A percentile compares a stretch with the other conserved stretches of the same genome.
phyloP scores from a whole-genome alignment of 2,113 vertebrate species.

The Periophthalmodon schlosseri region DNA sequence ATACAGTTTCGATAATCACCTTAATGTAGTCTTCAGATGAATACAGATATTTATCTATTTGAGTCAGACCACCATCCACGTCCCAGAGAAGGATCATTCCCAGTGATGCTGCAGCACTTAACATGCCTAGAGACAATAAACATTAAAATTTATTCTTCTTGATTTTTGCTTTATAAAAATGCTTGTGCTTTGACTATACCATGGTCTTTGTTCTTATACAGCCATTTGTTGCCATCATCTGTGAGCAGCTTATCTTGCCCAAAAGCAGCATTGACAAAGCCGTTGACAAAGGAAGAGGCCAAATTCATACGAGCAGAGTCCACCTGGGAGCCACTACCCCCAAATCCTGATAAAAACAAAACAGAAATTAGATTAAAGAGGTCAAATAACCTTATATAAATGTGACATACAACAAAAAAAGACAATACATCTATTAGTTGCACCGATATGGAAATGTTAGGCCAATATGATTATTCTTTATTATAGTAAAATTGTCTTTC shows the following conservation, averaged over 20 bases:
- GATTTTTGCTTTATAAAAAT: not conserved
- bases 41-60: slow-evolving; percentile 98
- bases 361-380: not conserved
- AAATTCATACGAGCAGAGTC: slow-evolving; percentile 98
- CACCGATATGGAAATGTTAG: no score
- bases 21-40: slow-evolving; percentile 99
- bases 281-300: slow-evolving; percentile 97
- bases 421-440: not conserved
- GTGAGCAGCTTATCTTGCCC: slow-evolving; percentile 98
- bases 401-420: not conserved
- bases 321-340: slow-evolving; percentile 95
- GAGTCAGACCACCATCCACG: slow-evolving; percentile 94
- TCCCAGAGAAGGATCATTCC: slow-evolving; percentile 98
- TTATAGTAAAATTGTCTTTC: no score
- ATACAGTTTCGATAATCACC: slow-evolving; percentile 65
- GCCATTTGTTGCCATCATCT: slow-evolving; percentile 98
- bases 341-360: slow-evolving; percentile 83
- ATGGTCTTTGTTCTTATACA: slow-evolving; percentile 99
- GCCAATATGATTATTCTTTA: no score
- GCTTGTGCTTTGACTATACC: slow-evolving; percentile 73
- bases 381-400: not conserved
- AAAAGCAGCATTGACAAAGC: slow-evolving; percentile 97
- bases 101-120: slow-evolving; percentile 95
- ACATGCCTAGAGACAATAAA: slow-evolving; percentile 82
- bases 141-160: not conserved